phyloP scores from a whole-genome alignment of 2,888 invertebrate species.

The Reticulitermes lucifugus region DNA sequence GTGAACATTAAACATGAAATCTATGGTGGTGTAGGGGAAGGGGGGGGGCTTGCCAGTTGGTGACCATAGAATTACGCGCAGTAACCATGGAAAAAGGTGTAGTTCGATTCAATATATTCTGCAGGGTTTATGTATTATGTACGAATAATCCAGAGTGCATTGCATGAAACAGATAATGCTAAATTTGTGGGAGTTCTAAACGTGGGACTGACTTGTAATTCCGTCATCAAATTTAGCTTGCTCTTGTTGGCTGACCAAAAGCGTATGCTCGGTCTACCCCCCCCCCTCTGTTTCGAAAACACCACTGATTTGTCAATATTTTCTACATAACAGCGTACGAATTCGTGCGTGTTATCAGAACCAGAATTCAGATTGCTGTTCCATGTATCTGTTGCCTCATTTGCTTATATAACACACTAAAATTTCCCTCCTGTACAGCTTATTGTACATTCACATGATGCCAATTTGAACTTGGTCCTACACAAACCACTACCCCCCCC shows the following conservation, averaged over 20 bases:
- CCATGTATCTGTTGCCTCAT: constrained; percentile 11
- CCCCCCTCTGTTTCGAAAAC: neutral
- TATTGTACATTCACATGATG: constrained; percentile 33
- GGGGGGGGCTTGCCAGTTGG: neutral
- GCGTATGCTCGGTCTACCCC: neutral
- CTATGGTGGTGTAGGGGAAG: too few species aligned
- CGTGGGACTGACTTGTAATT: neutral
- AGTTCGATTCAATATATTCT: too few species aligned
- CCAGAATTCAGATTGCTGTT: neutral
- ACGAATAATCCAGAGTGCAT: neutral
- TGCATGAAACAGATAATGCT: neutral
- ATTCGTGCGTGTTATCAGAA: neutral
- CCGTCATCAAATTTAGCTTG: neutral
- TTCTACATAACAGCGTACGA: neutral
- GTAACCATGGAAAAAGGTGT: neutral
- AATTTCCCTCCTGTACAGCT: neutral
- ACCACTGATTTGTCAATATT: constrained; percentile 34
- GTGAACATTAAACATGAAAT: too few species aligned
- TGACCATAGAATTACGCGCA: neutral
- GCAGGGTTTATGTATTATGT: neutral
- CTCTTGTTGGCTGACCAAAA: neutral
- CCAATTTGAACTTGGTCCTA: neutral
- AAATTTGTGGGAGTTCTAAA: neutral
- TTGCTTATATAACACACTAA: constrained; percentile 19
- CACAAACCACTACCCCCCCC: too few species aligned